Evolutionary conservation across 37 sponge, comb jelly and placozoan genomes (phyloP).

Genomic region (Bolinopsis microptera): DNA sequence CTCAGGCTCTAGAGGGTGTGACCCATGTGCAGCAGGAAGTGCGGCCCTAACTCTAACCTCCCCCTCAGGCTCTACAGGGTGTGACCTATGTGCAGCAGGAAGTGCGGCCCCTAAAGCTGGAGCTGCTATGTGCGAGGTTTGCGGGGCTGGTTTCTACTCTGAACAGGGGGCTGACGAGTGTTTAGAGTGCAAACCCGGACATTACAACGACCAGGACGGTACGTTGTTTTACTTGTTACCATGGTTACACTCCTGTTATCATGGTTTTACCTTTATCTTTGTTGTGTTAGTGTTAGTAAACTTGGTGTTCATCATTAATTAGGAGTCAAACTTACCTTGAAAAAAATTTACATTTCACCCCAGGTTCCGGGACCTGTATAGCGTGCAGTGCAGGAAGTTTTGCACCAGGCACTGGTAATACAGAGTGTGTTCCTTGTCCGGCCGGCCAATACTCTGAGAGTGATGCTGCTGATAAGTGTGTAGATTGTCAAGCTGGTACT

Average conservation of each 20-base stretch:
- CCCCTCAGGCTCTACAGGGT: conserved; percentile 11
- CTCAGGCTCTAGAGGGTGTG: no score
- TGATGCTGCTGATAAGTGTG: not conserved
- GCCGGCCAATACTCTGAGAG: not conserved
- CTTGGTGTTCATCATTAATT: no score
- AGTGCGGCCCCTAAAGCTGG: not conserved
- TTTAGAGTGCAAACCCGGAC: not conserved
- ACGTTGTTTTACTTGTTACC: no score
- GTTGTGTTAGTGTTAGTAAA: no score
- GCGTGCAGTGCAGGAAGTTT: conserved; percentile 3
- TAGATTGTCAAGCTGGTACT: not conserved
- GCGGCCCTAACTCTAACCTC: no score
- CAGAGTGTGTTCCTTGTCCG: not conserved
- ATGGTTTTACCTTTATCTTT: not conserved
- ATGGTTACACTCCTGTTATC: no score
- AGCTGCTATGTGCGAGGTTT: not conserved
- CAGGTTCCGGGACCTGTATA: not conserved
- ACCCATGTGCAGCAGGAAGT: no score
- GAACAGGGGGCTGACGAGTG: not conserved
- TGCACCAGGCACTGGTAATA: not conserved
- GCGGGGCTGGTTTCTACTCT: not conserved
- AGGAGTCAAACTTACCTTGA: no score
- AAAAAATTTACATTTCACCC: no score
- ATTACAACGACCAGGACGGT: not conserved
- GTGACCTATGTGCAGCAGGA: not conserved